Base-by-base conservation (phyloP, 2,888 invertebrate species). In the Trachelus troglodyta region DNA sequence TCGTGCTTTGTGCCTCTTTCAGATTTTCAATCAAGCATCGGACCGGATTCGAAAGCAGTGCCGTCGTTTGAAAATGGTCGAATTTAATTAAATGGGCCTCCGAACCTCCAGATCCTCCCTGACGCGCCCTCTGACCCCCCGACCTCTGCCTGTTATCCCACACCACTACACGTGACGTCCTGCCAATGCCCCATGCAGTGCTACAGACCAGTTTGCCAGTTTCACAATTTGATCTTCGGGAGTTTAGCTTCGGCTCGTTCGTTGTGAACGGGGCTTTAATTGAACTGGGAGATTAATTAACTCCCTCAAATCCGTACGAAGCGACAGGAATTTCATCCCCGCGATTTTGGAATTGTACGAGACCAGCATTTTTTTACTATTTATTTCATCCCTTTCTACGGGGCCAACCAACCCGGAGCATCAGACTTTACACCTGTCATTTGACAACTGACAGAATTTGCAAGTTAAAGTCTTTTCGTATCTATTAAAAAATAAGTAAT, bases 61-160 rank as follows among this genome's bases (percentile, higher is more conserved):
- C 31, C 71, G 79, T 76, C 76, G 80, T 83, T 87, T 82, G 86
- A 86, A 88, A 90, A 86, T 86, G 87, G 86, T 88, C 87, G 89
- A 89, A 91, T 91, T 91, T 91, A 91, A 91, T 91, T 91, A 91
- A 91, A 90, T 86, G 84, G 85, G 83, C 85, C 82, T 79, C 80
- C 77, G 77, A 69, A 79, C 79, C 79, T 80, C 77, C 76, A 23
- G 56, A 56, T 56, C 56, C 56, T 69, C 34, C 68, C 34, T 77
- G 75, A 69, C 69, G 40, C 69, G 40, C 71, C 37, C 69, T 75
- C 78, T 76, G 37, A 34, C 75, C 76, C 34, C 75, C 75, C 68
- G 79, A 74, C 30, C 71, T 30, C 15, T 12, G 56, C 34, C n/a
- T 56, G 34, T 35, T n/a, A 30, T 12, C 12, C 69, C 31, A 69